These are phyloP conservation scores for Orius laevigatus DNA, from an alignment of 1,140 invertebrate genomes.

Conservation along the genomic window DNA sequence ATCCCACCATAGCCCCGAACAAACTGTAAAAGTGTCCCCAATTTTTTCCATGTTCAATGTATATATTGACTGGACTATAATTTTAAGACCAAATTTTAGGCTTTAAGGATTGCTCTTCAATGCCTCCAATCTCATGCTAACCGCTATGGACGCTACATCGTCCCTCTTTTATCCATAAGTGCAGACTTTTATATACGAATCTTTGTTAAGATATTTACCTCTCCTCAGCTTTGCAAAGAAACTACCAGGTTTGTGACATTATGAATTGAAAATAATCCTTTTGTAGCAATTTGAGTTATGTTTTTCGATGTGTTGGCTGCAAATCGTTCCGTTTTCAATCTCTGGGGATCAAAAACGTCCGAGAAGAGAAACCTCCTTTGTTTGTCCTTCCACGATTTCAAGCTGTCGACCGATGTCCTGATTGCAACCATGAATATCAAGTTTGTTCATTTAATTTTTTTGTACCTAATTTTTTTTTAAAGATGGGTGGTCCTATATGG, in stretches of 20 bases:
- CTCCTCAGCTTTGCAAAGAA: slow-evolving; percentile 68
- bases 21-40: too few relatives aligned
- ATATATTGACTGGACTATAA: too few relatives aligned
- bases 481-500: slow-evolving; percentile 92
- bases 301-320: slow-evolving; percentile 82
- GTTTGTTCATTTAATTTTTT: slow-evolving; percentile 29
- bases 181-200: slow-evolving; percentile 95
- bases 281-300: slow-evolving; percentile 62
- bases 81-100: slow-evolving; percentile 32
- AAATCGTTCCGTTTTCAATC: slow-evolving; percentile 60
- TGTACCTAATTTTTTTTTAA: slow-evolving; percentile 19
- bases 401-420: slow-evolving; percentile 47
- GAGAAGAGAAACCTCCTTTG: slow-evolving; percentile 39
- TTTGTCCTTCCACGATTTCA: slow-evolving; percentile 47
- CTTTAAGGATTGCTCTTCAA: slow-evolving; percentile 79
- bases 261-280: not conserved
- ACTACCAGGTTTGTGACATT: slow-evolving; percentile 66
- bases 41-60: too few relatives aligned
- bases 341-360: slow-evolving; percentile 43
- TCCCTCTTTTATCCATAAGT: slow-evolving; percentile 78
- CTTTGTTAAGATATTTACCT: slow-evolving; percentile 70
- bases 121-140: slow-evolving; percentile 82
- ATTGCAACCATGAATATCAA: slow-evolving; percentile 59
- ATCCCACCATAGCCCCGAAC: too few relatives aligned
- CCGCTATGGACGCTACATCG: slow-evolving; percentile 81